These are phyloP conservation scores for Strigamia transsilvanica DNA, from an alignment of 2,888 invertebrate species.

Conservation along the genomic window DNA sequence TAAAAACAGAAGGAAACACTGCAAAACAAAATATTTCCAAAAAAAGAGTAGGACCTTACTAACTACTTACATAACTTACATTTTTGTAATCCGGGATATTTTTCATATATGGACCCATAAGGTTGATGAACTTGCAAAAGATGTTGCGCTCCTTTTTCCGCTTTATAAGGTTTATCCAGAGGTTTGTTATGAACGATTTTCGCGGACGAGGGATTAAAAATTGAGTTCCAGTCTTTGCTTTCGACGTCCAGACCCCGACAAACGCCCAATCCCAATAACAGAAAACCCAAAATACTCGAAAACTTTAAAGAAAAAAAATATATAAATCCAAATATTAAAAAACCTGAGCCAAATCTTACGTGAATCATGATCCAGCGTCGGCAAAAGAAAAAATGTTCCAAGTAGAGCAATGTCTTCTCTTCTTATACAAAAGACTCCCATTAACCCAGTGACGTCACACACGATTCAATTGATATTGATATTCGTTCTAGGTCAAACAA, in stretches of 20 bases:
- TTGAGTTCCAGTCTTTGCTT: conserved; percentile 24
- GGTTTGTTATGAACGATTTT: background rate
- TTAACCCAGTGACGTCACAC: conserved; percentile 12
- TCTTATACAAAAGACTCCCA: conserved; percentile 41
- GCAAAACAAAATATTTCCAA: background rate
- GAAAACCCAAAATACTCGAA: background rate
- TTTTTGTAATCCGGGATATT: conserved; percentile 17
- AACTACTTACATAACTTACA: background rate
- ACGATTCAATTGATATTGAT: conserved; percentile 3
- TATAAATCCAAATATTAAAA: background rate
- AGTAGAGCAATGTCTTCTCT: conserved; percentile 38
- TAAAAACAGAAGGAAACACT: conserved; percentile 52
- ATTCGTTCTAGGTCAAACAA: background rate
- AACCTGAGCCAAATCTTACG: background rate
- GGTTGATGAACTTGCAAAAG: conserved; percentile 27
- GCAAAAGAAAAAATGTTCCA: conserved; percentile 13
- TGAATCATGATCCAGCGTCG: background rate
- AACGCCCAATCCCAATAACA: background rate
- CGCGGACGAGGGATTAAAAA: background rate
- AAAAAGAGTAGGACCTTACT: background rate
- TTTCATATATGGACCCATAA: conserved; percentile 16
- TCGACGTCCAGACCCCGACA: background rate
- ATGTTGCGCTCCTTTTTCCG: background rate
- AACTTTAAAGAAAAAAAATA: background rate
- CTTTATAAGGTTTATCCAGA: background rate